Evolutionary conservation across 2,888 invertebrate species (phyloP).

Genomic region (Lithophane socia): DNA sequence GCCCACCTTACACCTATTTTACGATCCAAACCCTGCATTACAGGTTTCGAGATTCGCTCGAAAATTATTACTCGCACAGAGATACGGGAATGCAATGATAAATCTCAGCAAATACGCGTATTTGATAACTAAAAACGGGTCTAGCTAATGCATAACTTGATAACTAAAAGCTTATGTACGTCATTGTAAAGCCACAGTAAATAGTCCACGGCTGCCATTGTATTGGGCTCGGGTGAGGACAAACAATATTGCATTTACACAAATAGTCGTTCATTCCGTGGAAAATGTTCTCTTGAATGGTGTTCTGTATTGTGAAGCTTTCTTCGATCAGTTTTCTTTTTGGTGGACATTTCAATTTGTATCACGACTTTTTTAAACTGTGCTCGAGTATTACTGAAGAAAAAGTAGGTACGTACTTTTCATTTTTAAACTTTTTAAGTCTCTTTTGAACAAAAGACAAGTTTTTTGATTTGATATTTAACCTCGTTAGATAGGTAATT

Average conservation of each 20-base stretch:
- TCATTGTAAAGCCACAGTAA: slow-evolving; percentile 61
- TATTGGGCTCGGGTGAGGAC: slow-evolving; percentile 34
- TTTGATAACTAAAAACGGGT: slow-evolving; percentile 73
- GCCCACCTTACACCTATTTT: slow-evolving; percentile 30
- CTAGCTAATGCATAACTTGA: slow-evolving; percentile 79
- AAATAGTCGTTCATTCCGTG: slow-evolving; percentile 55
- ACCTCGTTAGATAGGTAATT: neutral
- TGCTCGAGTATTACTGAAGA: neutral
- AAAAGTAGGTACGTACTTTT: neutral
- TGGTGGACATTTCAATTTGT: slow-evolving; percentile 33
- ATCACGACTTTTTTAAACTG: slow-evolving; percentile 12
- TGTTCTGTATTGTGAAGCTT: slow-evolving; percentile 30
- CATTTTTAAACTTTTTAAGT: neutral
- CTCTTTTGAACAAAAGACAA: neutral
- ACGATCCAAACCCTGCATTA: slow-evolving; percentile 45
- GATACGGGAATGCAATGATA: slow-evolving; percentile 74
- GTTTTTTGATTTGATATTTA: neutral
- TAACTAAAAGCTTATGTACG: slow-evolving; percentile 83
- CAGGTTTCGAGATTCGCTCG: slow-evolving; percentile 49
- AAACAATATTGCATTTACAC: slow-evolving; percentile 59
- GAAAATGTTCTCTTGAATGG: slow-evolving; percentile 44
- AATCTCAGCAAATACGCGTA: slow-evolving; percentile 73
- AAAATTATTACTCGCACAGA: slow-evolving; percentile 53
- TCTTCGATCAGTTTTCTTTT: slow-evolving; percentile 43
- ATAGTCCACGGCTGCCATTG: slow-evolving; percentile 54